These are phyloP conservation scores for Hipparchia sbordonii DNA, from an alignment of 2,888 invertebrate species.

Conservation along the genomic window DNA sequence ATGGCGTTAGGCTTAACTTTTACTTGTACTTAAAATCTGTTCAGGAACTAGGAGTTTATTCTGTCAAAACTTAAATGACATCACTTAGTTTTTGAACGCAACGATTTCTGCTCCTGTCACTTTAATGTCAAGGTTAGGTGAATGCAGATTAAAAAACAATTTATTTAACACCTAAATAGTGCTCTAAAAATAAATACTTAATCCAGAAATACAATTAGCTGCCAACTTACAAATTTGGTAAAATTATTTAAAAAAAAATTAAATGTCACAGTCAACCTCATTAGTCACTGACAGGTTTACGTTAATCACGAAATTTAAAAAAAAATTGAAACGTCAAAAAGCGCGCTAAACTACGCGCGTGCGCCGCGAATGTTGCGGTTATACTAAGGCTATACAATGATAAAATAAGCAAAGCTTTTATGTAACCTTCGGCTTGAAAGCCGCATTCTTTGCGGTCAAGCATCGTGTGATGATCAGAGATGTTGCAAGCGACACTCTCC, in stretches of 20 bases:
- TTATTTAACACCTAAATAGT: conserved; percentile 10
- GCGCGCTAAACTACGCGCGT: conserved; percentile 63
- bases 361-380: conserved; percentile 63
- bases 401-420: conserved; percentile 69
- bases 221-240: conserved; percentile 31
- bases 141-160: conserved; percentile 20
- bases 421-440: conserved; percentile 77
- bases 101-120: conserved; percentile 40
- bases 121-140: conserved; percentile 47
- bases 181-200: conserved; percentile 8
- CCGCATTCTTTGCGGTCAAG: conserved; percentile 77
- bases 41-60: conserved; percentile 23
- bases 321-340: conserved; percentile 45
- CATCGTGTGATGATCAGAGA: conserved; percentile 60
- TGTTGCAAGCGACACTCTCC: conserved; percentile 61
- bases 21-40: conserved; percentile 9
- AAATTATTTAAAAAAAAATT: conserved; percentile 29
- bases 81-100: conserved; percentile 38
- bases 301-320: conserved; percentile 37
- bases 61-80: conserved; percentile 32
- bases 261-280: conserved; percentile 47
- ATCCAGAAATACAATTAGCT: conserved; percentile 15
- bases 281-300: conserved; percentile 45
- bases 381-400: conserved; percentile 68
- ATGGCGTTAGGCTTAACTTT: neutral